These are phyloP conservation scores for Pseudeuparius sepicola DNA, from an alignment of 2,888 invertebrate species.

Conservation along the genomic window DNA sequence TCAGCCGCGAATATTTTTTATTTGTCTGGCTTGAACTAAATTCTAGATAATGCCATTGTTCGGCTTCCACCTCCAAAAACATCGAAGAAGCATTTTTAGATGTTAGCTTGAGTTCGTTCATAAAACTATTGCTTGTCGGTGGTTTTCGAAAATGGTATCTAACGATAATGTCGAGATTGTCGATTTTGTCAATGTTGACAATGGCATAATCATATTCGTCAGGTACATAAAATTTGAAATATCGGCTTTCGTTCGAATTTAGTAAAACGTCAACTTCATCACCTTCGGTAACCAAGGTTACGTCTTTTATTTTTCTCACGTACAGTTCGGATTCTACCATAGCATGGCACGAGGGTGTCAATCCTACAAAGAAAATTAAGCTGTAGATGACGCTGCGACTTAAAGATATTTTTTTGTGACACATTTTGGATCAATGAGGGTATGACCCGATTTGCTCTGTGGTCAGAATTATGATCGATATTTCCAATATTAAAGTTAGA, in stretches of 20 bases:
- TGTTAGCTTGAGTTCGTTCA: slow-evolving; percentile 19
- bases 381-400: no score
- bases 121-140: slow-evolving; percentile 36
- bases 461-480: no score
- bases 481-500: no score
- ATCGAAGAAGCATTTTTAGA: slow-evolving; percentile 15
- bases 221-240: slow-evolving; percentile 34
- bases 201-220: no score
- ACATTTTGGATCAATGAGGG: no score
- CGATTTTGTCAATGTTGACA: no score
- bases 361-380: slow-evolving; percentile 46
- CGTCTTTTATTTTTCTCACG: slow-evolving; percentile 22
- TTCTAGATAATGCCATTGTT: slow-evolving; percentile 50
- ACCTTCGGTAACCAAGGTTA: slow-evolving; percentile 26
- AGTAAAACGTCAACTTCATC: slow-evolving; percentile 20
- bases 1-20: slow-evolving; percentile 7
- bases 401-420: no score
- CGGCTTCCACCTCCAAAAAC: slow-evolving; percentile 47
- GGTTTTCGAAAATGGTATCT: no score
- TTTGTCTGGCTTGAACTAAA: slow-evolving; percentile 26
- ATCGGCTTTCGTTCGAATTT: slow-evolving; percentile 23
- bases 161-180: no score
- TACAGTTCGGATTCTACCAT: slow-evolving; percentile 35
- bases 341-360: slow-evolving; percentile 44
- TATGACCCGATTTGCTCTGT: no score